Evolutionary conservation across 2,888 invertebrate genomes (phyloP), one percentile per base, ranked within the genome.

Genomic region (Agonopterix arenella): DNA sequence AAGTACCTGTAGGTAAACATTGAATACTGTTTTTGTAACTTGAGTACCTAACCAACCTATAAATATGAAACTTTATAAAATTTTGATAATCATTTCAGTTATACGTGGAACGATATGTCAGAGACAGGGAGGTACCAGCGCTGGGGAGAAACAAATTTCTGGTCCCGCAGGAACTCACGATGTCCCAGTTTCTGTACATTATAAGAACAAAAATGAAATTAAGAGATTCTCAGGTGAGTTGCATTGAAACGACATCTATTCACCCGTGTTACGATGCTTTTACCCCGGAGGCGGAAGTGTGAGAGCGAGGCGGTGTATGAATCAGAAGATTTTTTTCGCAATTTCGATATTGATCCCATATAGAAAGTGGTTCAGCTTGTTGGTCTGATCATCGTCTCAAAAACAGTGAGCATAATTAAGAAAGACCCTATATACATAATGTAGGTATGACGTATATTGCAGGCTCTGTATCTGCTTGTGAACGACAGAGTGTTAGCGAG

Each of bases 131-230:
- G 56, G 89, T 97, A 48, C 96, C 96, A 4, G 78, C 91, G 9
- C 70, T 96, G 69, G 94, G 94, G 66, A 95, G 96, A 77, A 93
- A 93, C 18, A 97, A 96, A 76, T 97, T 94, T 82, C 84, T 97
- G 54, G 96, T 97, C 13, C 97, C 97, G 1, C 94, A 96, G 82
- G 96, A 96, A 73, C 91, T 97, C 9, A 94, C 96, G 0, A 94
- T 97, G 92, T 95, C 96, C 49, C 96, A 97, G 84, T 95, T 97
- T 68, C 91, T 95, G 36, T 93, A 93, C 61, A 94, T 96, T 51
- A 94, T 97, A 52, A 67, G 88, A 54, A 79, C 83, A 8, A 89
- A 89, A 60, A 84, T 90, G 80, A 89, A 89, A 74, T 63, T 90
- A 48, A 70, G 79, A 61, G 85, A 86, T 51, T 79, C 86, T 10